phyloP scores from a whole-genome alignment of 2,888 invertebrate genomes.

The Drosophila diplacantha region DNA sequence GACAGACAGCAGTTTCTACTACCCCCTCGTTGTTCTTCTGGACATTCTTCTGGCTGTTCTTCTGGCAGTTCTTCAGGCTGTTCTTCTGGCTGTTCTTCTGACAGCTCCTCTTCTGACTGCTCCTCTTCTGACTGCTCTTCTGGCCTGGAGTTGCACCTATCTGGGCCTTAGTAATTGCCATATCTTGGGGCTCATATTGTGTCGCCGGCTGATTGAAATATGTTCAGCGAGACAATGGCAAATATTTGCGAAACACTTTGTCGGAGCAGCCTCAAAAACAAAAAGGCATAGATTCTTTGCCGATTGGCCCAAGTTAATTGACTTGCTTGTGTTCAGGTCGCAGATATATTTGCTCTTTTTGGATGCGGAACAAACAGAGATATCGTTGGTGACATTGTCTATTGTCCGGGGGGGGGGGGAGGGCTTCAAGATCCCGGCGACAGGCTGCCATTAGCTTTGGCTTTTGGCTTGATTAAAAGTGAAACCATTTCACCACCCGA shows the following conservation, averaged over 20 bases:
- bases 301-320: constrained; percentile 38
- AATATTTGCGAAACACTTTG: constrained; percentile 61
- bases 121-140: not conserved
- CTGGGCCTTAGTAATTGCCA: constrained; percentile 54
- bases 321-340: constrained; percentile 25
- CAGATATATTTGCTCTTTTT: constrained; percentile 15
- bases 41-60: not conserved
- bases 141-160: constrained; percentile 10
- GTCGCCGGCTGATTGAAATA: constrained; percentile 56
- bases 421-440: constrained; percentile 11
- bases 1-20: not conserved
- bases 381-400: constrained; percentile 5
- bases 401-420: not conserved
- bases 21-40: not conserved
- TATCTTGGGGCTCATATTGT: constrained; percentile 43
- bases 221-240: constrained; percentile 55
- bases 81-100: not conserved
- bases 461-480: constrained; percentile 28
- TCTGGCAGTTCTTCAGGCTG: not conserved
- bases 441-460: constrained; percentile 24
- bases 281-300: constrained; percentile 14
- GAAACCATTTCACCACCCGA: constrained; percentile 23
- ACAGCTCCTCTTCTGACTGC: not conserved
- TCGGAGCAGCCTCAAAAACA: constrained; percentile 28
- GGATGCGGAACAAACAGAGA: constrained; percentile 19